Conservation (phyloP, 2,888 invertebrate genomes). For the Tiliacea citrago region DNA sequence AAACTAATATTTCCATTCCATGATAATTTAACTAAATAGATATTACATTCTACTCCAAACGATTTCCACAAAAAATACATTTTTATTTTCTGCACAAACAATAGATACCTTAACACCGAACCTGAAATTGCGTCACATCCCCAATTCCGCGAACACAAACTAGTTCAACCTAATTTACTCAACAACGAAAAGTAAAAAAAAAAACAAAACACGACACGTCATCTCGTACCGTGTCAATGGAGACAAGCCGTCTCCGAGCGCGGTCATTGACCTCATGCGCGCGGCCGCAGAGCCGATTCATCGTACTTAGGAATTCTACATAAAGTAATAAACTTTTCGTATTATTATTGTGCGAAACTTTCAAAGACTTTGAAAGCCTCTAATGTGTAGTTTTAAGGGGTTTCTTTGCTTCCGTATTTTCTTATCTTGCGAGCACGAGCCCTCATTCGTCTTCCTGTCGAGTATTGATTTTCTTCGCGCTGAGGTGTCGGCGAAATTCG, state of each 20-base stretch:
- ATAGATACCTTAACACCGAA: neutral
- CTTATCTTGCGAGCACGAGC: neutral
- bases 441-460: conserved; percentile 37
- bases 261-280: conserved; percentile 70
- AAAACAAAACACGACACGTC: conserved; percentile 57
- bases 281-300: conserved; percentile 60
- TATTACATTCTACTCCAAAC: neutral
- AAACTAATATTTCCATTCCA: neutral
- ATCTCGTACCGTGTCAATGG: conserved; percentile 47
- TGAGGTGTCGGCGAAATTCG: conserved; percentile 53
- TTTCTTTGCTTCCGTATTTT: conserved; percentile 53
- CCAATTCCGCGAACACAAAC: conserved; percentile 32
- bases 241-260: conserved; percentile 69
- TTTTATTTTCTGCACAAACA: conserved; percentile 3
- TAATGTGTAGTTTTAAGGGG: conserved; percentile 49
- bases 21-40: neutral
- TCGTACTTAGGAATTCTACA: conserved; percentile 69
- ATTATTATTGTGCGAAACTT: conserved; percentile 65
- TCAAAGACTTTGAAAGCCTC: conserved; percentile 36
- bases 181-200: conserved; percentile 14
- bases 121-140: conserved; percentile 10
- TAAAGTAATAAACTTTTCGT: conserved; percentile 66
- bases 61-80: neutral
- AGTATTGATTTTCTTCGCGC: conserved; percentile 59
- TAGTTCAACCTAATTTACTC: conserved; percentile 25